Percentiles rank a stretch among this genome's conserved stretches.
These are phyloP conservation scores for Tryphoninae sp. DNA, from an alignment of 2,888 invertebrate genomes.

Conservation along the genomic window DNA sequence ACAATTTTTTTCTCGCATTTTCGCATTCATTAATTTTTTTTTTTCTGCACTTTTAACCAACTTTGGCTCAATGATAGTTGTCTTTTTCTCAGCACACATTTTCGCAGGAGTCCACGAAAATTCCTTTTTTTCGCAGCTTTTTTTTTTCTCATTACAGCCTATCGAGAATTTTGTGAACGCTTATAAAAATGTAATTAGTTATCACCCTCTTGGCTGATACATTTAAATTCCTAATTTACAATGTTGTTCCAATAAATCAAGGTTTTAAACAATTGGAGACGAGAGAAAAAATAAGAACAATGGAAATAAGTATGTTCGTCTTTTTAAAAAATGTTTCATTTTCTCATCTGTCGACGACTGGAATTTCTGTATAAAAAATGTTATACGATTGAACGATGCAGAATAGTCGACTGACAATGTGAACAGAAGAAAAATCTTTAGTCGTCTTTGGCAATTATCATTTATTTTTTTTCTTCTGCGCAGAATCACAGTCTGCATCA, in stretches of 20 bases:
- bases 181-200: too few relatives aligned
- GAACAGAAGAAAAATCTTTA: neutral
- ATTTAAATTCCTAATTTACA: too few relatives aligned
- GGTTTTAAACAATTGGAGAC: neutral
- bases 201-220: too few relatives aligned
- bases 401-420: neutral
- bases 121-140: neutral
- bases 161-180: neutral
- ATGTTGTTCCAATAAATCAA: too few relatives aligned
- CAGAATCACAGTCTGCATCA: neutral
- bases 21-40: neutral
- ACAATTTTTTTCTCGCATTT: neutral
- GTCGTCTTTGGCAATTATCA: neutral
- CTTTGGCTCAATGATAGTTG: neutral
- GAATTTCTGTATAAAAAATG: neutral
- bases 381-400: conserved; percentile 9
- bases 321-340: neutral
- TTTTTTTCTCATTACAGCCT: neutral
- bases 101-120: neutral
- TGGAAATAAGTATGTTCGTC: neutral
- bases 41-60: neutral
- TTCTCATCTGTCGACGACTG: conserved; percentile 10
- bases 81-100: neutral
- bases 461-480: neutral
- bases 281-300: neutral